Evolutionary conservation across 2,797 vertebrate genomes (phyloP), one percentile per base, ranked within the genome.

Genomic region (Cyprinodon diabolis): DNA sequence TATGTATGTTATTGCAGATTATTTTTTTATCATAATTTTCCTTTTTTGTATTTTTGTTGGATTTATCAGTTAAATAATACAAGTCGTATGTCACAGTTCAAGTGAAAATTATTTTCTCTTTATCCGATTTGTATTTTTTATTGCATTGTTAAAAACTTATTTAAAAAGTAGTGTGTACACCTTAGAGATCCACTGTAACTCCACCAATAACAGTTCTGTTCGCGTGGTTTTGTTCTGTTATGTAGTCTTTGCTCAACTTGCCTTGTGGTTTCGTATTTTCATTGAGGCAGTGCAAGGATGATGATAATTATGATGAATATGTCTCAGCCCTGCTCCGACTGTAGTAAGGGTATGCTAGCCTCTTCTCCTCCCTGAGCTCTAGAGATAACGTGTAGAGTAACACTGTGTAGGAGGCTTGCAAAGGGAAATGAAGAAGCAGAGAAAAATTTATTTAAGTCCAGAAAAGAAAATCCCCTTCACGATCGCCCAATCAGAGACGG

Each of bases 281-380:
- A 84, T 89, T 79, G 78, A 79, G 75, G 75, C 84, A 71, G 80
- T 80, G 86, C 86, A 78, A 89, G 81, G 83, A 87, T 85, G 84
- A 88, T 85, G 80, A 86, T 88, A 82, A 82, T 92, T 83, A 85
- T 71, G 80, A 87, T 88, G 85, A 88, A 88, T 90, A 83, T 79
- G 85, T 78, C 76, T 87, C 84, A 84, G 72, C 81, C 74, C 69
- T 57, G 43, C 83, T 90, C 77, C 78, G 80, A 86, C 84, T 81
- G 87, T 85, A 87, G 82, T 75, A 86, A 88, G 90, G 85, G 84
- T 87, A 81, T 84, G 83, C 84, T 87, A 84, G 81, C 78, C 72
- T 65, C 40, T 90, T 86, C 86, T 83, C 84, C 86, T 91, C 89
- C 86, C 84, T 87, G 83, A 89, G 77, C 83, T 84, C 83, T 80